Evolutionary conservation across 1,140 invertebrate species (phyloP).

Genomic region (Schlechtendalia chinensis): DNA sequence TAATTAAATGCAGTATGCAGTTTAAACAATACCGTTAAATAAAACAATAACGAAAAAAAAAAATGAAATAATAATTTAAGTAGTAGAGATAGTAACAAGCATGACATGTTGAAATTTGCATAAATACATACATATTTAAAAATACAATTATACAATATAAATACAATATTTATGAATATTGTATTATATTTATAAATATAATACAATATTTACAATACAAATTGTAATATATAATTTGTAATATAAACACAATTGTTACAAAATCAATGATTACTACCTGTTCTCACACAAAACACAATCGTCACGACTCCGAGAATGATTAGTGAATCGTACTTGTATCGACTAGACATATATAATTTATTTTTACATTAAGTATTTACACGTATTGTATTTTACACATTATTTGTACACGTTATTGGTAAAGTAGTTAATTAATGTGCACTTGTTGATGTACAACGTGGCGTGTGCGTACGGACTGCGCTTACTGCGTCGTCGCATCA

Average conservation of each 20-base stretch:
- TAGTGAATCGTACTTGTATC: not conserved
- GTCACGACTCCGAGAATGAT: not conserved
- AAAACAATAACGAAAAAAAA: constrained; percentile 43
- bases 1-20: not conserved
- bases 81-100: not conserved
- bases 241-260: no score
- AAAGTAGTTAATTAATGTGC: no score
- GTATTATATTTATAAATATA: no score
- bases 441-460: no score
- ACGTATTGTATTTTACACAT: not conserved
- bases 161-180: no score
- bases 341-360: constrained; percentile 5
- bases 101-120: not conserved
- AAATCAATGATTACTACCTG: no score
- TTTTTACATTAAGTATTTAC: not conserved
- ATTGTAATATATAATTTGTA: no score
- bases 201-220: no score
- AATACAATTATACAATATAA: no score
- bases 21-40: not conserved
- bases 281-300: not conserved
- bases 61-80: constrained; percentile 19
- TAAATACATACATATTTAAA: no score
- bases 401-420: not conserved
- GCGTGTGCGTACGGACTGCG: no score
- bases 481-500: no score